Conservation (phyloP, 2,113 vertebrate genomes). For the Gavialis gangeticus region DNA sequence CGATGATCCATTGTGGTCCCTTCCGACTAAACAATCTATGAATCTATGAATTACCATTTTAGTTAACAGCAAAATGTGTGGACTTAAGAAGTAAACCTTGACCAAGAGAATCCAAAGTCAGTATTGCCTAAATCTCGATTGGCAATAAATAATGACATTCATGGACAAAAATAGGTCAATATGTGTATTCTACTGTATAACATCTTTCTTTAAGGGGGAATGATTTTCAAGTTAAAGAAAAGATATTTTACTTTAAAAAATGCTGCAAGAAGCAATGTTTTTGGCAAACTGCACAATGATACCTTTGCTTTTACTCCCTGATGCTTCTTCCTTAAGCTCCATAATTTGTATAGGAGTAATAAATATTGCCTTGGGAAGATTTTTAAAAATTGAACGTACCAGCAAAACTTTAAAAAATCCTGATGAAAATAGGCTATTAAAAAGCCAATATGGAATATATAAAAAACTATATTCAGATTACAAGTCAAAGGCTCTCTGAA, state of each 20-base stretch:
- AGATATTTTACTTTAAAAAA: background rate
- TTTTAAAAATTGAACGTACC: background rate
- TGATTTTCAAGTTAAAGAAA: background rate
- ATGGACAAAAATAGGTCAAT: background rate
- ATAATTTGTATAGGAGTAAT: background rate
- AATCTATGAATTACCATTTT: background rate
- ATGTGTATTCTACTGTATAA: background rate
- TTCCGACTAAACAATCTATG: too few species aligned
- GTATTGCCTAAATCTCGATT: background rate
- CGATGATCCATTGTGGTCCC: too few species aligned
- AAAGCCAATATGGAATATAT: background rate
- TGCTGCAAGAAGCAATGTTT: background rate
- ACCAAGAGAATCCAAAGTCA: background rate
- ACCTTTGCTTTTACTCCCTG: background rate
- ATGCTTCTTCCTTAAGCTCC: background rate
- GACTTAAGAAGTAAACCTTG: background rate
- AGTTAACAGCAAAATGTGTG: constrained; percentile 4
- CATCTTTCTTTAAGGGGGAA: background rate
- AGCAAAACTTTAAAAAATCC: background rate
- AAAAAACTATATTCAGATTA: background rate
- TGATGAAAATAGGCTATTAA: background rate
- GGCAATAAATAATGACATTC: background rate
- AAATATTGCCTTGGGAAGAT: background rate
- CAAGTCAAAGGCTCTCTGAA: background rate
- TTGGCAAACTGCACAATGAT: background rate